Percentiles rank a stretch among this genome's conserved stretches.
Conservation (phyloP, 2,797 vertebrate species). For the Cygnus olor region DNA sequence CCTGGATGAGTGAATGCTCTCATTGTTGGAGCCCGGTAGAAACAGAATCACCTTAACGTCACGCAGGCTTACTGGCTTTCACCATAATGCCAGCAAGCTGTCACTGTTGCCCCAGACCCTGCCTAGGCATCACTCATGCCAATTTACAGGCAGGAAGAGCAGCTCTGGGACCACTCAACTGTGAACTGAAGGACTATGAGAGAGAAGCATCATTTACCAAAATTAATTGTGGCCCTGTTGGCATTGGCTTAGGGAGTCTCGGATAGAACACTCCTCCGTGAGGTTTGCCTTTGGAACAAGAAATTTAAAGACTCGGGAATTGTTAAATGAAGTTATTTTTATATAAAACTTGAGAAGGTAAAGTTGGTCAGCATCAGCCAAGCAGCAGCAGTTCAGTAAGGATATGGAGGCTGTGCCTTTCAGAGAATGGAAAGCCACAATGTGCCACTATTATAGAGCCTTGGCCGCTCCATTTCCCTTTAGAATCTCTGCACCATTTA, state of each 20-base stretch:
- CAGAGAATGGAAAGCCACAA: background rate
- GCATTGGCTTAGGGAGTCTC: background rate
- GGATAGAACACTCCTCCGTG: background rate
- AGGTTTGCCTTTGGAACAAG: background rate
- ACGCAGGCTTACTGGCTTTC: slow-evolving; percentile 45
- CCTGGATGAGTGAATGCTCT: slow-evolving; percentile 32
- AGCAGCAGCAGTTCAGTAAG: background rate
- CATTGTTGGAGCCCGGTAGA: slow-evolving; percentile 38
- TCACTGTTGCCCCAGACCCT: background rate
- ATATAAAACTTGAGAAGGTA: background rate
- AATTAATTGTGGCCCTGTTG: background rate
- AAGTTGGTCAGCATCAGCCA: background rate
- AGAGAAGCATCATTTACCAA: background rate
- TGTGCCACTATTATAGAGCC: background rate
- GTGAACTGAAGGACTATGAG: background rate
- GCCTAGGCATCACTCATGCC: background rate
- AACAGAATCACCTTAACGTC: slow-evolving; percentile 47
- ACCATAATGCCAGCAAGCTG: slow-evolving; percentile 11
- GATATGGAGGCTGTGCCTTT: background rate
- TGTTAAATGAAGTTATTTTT: background rate
- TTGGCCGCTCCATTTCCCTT: background rate
- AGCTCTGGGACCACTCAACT: background rate
- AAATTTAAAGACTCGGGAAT: background rate
- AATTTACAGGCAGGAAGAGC: background rate
- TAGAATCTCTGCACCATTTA: background rate